Evolutionary conservation across 2,113 vertebrate species (phyloP), one percentile per base, ranked within the genome.

Genomic region (Microtus montanus): DNA sequence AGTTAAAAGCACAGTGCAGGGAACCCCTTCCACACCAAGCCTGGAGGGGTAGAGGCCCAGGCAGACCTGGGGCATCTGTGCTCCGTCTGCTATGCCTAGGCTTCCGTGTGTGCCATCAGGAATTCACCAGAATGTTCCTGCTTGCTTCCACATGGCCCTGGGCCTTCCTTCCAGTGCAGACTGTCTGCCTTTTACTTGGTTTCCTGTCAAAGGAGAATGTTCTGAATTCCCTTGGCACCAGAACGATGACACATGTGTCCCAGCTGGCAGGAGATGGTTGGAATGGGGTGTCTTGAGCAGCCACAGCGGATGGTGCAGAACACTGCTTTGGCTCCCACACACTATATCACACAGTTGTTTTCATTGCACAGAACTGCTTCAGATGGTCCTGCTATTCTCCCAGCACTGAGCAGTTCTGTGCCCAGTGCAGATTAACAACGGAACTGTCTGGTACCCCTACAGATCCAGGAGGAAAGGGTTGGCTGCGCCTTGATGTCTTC

Each of bases 161-260:
- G 83, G 89, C 87, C 82, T 78, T n/a, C 87, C 73, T 70, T 33
- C 90, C 33, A 86, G 93, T 70, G 75, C 73, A 90, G 87, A 77
- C 87, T 58, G 90, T 64, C 93, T 93, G 88, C 1, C 2, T 63
- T 94, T 91, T 64, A 90, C 79, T 64, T 95, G 73, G 80, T 74
- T 82, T 80, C 38, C 58, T 58, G 75, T 87, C 88, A 95, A 95
- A 77, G 28, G 71, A 86, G 80, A 90, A 97, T 86, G 92, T 91
- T 91, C 84, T 79, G 93, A 82, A 95, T 94, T 83, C 95, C 87
- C 88, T 80, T 82, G 70, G 88, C 14, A 2, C 77, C 3, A 10
- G 24, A 49, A 63, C 79, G 83, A 49, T 28, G 90, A 86, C 92
- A 96, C 35, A 73, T 0, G 58, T 9, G 15, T 7, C 20, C 17